Percentiles rank a stretch among this genome's conserved stretches.
phyloP scores from a whole-genome alignment of 2,113 vertebrate species.

The Theristicus caerulescens region DNA sequence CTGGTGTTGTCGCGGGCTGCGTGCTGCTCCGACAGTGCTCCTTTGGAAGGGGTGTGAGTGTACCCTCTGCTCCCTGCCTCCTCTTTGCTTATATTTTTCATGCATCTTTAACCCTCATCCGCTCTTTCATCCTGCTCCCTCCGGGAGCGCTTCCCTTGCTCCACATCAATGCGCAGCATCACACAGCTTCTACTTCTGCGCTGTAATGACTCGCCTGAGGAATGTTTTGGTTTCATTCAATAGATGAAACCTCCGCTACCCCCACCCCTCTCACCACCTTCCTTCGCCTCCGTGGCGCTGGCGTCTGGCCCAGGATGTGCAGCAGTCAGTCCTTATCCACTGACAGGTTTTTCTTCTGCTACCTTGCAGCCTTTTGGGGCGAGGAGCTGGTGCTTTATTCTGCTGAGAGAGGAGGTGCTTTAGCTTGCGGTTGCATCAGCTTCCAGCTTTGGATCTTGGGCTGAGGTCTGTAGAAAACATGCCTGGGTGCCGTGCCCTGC shows the following conservation, averaged over 20 bases:
- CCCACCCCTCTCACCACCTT: neutral
- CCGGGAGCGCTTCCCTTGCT: neutral
- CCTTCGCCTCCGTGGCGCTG: neutral
- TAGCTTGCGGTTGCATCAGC: conserved; percentile 34
- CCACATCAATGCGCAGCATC: neutral
- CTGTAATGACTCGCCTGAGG: neutral
- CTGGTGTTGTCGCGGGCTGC: fast-evolving
- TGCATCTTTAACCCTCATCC: neutral
- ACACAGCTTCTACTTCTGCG: neutral
- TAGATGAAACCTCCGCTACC: neutral
- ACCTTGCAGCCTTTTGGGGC: neutral
- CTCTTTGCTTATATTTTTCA: neutral
- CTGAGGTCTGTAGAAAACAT: neutral
- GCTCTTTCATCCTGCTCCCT: neutral
- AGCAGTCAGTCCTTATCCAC: neutral
- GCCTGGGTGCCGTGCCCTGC: neutral
- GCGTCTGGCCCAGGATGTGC: neutral
- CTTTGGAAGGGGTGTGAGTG: neutral
- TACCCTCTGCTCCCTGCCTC: neutral
- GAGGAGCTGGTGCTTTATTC: neutral
- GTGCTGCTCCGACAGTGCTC: neutral
- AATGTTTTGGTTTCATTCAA: neutral
- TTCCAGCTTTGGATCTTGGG: neutral
- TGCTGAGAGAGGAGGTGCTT: conserved; percentile 20
- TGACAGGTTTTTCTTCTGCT: neutral